Percentiles rank a stretch among this genome's conserved stretches.
Conservation (phyloP, 1,140 invertebrate species). For the Calephelis nemesis region DNA sequence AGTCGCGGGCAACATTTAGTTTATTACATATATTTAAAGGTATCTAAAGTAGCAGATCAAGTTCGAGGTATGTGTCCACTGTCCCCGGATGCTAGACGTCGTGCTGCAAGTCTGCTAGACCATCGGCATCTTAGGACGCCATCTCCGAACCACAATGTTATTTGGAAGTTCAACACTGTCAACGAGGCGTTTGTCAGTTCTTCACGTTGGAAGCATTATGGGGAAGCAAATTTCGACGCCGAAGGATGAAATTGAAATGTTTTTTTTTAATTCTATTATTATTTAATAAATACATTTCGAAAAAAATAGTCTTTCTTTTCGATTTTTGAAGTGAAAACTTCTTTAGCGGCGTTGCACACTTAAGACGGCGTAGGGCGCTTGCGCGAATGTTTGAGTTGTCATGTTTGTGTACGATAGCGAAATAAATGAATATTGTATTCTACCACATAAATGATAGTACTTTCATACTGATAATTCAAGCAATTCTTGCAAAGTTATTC, state of each 20-base stretch:
- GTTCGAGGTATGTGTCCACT: slow-evolving; percentile 35
- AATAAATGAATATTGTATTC: no score
- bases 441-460: no score
- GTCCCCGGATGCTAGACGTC: slow-evolving; percentile 48
- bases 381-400: no score
- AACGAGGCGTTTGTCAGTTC: slow-evolving; percentile 59
- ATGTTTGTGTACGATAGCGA: no score
- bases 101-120: slow-evolving; percentile 50
- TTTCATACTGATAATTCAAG: no score
- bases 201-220: slow-evolving; percentile 53
- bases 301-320: no score
- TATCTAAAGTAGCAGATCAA: background rate
- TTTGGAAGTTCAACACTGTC: slow-evolving; percentile 69
- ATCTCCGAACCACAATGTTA: slow-evolving; percentile 36
- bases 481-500: no score
- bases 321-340: no score
- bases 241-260: slow-evolving; percentile 6
- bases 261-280: background rate
- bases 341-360: no score
- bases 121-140: slow-evolving; percentile 43
- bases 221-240: slow-evolving; percentile 40
- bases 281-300: no score
- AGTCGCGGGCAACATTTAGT: no score
- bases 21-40: background rate
- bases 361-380: no score